Evolutionary conservation across 2,113 vertebrate species (phyloP).

Genomic region (Otocyon megalotis): DNA sequence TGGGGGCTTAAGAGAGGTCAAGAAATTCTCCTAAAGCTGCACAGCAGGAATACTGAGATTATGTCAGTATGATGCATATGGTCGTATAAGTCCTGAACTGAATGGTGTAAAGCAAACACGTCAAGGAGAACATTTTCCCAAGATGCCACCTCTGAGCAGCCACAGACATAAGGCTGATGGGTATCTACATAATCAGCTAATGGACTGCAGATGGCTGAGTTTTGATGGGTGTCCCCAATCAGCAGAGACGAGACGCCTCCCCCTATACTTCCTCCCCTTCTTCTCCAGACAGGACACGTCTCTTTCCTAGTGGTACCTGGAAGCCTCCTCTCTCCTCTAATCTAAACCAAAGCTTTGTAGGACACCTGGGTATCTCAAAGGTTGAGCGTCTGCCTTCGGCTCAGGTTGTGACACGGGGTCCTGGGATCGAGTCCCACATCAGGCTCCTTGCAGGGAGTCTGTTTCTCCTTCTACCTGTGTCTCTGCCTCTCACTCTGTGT

Average conservation of each 20-base stretch:
- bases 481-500: too few relatives aligned
- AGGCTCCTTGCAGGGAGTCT: too few relatives aligned
- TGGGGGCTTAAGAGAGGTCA: background rate
- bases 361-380: too few relatives aligned
- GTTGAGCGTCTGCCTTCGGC: too few relatives aligned
- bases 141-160: background rate
- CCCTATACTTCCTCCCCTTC: background rate
- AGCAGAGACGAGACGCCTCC: background rate
- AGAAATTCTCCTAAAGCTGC: background rate
- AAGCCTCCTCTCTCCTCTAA: background rate
- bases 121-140: background rate
- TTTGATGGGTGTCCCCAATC: background rate
- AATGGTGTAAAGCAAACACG: background rate
- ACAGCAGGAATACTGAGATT: background rate
- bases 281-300: background rate
- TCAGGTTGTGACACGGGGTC: too few relatives aligned
- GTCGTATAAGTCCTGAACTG: background rate
- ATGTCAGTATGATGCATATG: too few relatives aligned
- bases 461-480: too few relatives aligned
- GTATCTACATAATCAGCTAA: background rate
- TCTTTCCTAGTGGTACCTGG: background rate
- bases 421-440: too few relatives aligned
- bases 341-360: background rate
- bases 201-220: background rate
- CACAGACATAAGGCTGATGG: background rate